Conservation (phyloP, 1,140 invertebrate species). For the Drosophila kikkawai region DNA sequence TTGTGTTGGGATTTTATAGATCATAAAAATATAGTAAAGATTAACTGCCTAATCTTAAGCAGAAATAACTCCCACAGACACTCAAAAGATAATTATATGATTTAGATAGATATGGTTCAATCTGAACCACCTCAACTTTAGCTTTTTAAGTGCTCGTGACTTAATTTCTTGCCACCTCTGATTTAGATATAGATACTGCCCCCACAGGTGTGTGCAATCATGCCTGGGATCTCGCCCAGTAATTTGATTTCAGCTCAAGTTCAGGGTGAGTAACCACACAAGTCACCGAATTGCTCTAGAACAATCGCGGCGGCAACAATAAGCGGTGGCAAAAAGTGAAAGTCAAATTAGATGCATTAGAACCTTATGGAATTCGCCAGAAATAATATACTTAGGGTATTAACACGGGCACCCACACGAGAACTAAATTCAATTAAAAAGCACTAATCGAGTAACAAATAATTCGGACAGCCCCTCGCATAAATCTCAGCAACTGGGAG, state of each 20-base stretch:
- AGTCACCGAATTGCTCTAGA: conserved; percentile 61
- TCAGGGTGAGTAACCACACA: conserved; percentile 72
- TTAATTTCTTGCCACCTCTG: conserved; percentile 21
- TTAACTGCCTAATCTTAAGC: not conserved
- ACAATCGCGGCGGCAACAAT: conserved; percentile 53
- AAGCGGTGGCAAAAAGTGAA: conserved; percentile 66
- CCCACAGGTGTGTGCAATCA: conserved; percentile 57
- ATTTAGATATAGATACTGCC: conserved; percentile 36
- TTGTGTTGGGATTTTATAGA: not conserved
- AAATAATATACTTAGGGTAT: not conserved
- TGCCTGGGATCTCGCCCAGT: conserved; percentile 34
- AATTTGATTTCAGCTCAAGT: conserved; percentile 61
- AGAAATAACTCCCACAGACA: not conserved
- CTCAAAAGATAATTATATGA: not conserved
- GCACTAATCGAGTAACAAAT: conserved; percentile 47
- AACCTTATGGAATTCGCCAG: conserved; percentile 7
- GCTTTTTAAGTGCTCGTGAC: conserved; percentile 4
- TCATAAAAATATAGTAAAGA: not conserved
- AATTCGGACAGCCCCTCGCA: conserved; percentile 41
- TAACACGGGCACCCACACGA: conserved; percentile 32
- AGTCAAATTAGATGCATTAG: conserved; percentile 43
- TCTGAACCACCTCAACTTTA: not conserved
- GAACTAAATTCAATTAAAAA: conserved; percentile 56
- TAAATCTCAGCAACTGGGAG: conserved; percentile 60
- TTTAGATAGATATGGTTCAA: not conserved